Conservation (phyloP, 2,888 invertebrate species). For the Cabera pusaria region DNA sequence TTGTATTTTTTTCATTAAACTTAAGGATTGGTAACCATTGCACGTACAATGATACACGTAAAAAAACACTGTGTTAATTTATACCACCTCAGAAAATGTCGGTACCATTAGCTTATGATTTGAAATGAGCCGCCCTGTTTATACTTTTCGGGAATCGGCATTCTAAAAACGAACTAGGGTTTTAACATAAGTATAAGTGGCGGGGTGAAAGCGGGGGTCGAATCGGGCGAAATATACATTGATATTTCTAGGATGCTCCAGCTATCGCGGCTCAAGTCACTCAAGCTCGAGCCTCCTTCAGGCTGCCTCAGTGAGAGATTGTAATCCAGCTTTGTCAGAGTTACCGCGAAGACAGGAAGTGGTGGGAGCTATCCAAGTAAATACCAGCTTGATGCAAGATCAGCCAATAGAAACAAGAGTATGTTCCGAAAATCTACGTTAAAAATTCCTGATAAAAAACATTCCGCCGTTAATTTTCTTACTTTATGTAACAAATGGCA, state of each 20-base stretch:
- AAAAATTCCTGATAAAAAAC: too few species aligned
- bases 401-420: too few species aligned
- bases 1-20: too few species aligned
- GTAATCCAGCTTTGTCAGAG: constrained; percentile 65
- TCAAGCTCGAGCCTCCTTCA: constrained; percentile 56
- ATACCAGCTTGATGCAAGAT: constrained; percentile 24
- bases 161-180: constrained; percentile 44
- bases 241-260: constrained; percentile 59
- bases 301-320: constrained; percentile 52
- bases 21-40: too few species aligned
- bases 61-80: too few species aligned
- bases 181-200: constrained; percentile 41
- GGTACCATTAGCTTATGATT: constrained; percentile 18
- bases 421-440: too few species aligned
- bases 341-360: constrained; percentile 47
- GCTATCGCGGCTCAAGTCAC: constrained; percentile 55
- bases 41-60: too few species aligned
- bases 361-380: constrained; percentile 40
- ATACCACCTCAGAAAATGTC: too few species aligned
- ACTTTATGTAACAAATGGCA: too few species aligned
- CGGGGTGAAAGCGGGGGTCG: constrained; percentile 32
- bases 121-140: constrained; percentile 33
- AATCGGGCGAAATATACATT: constrained; percentile 51
- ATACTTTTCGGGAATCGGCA: constrained; percentile 35
- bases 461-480: too few species aligned